Conservation (phyloP, 2,113 vertebrate species). For the Parotia lawesii region DNA sequence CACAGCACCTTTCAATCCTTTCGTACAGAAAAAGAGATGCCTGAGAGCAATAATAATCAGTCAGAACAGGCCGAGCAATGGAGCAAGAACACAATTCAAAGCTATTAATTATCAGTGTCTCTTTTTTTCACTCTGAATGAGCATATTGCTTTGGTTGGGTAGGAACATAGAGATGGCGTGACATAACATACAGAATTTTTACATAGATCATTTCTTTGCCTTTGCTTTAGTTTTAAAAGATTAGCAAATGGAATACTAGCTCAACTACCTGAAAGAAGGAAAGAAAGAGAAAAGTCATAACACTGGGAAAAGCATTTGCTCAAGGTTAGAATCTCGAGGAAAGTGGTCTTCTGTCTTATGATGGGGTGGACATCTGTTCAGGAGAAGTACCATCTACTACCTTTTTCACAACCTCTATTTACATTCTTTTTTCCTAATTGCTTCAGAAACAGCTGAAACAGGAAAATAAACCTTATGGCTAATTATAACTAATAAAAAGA, state of each 20-base stretch:
- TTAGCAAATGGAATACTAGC: not conserved
- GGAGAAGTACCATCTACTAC: not conserved
- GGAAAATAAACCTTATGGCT: not conserved
- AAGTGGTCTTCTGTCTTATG: not conserved
- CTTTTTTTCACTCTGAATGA: not conserved
- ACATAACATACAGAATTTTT: not conserved
- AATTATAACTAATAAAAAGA: not conserved
- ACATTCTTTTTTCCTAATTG: not conserved
- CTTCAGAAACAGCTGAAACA: not conserved
- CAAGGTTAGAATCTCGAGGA: not conserved
- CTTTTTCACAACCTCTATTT: not conserved
- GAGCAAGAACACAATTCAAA: not conserved
- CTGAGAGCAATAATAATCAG: not conserved
- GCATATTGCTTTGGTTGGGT: not conserved
- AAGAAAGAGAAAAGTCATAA: not conserved
- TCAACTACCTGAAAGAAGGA: not conserved
- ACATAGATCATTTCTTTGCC: rapidly evolving
- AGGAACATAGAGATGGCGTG: not conserved
- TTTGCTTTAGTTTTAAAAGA: not conserved
- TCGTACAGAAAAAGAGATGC: not conserved
- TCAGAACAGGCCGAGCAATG: not conserved
- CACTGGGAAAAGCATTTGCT: rapidly evolving
- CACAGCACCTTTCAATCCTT: not conserved
- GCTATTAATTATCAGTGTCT: not conserved
- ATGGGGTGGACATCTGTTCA: too few relatives aligned